Conservation (phyloP, 2,113 vertebrate species). For the Psammodynastes pulverulentus region DNA sequence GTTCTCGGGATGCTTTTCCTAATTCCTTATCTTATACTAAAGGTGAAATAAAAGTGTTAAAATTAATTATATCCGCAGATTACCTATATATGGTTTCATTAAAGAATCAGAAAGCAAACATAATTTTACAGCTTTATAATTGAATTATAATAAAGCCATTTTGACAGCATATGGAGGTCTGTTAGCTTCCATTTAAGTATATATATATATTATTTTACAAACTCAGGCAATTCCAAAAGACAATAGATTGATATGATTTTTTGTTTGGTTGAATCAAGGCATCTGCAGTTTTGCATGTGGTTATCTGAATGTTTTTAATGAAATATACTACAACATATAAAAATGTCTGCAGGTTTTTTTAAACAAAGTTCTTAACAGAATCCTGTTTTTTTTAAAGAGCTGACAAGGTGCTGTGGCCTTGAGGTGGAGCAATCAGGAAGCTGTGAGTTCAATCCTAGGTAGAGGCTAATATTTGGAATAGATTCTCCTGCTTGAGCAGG, state of each 20-base stretch:
- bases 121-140: neutral
- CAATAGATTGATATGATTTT: neutral
- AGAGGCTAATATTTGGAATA: too few relatives aligned
- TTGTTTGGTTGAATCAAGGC: neutral
- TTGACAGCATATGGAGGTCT: neutral
- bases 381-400: neutral
- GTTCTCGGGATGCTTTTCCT: neutral
- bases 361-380: neutral
- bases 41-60: neutral
- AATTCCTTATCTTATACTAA: neutral
- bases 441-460: too few relatives aligned
- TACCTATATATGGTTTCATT: neutral
- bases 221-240: neutral
- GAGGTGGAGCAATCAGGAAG: too few relatives aligned
- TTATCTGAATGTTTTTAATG: conserved; percentile 1
- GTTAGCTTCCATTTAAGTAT: neutral
- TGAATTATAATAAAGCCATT: neutral
- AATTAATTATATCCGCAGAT: neutral
- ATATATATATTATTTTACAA: neutral
- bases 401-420: too few relatives aligned
- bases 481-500: too few relatives aligned
- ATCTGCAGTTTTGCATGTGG: neutral
- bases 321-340: neutral
- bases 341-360: neutral
- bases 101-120: neutral